Conservation (phyloP, 2,797 vertebrate genomes). For the Lycodopsis pacificus region DNA sequence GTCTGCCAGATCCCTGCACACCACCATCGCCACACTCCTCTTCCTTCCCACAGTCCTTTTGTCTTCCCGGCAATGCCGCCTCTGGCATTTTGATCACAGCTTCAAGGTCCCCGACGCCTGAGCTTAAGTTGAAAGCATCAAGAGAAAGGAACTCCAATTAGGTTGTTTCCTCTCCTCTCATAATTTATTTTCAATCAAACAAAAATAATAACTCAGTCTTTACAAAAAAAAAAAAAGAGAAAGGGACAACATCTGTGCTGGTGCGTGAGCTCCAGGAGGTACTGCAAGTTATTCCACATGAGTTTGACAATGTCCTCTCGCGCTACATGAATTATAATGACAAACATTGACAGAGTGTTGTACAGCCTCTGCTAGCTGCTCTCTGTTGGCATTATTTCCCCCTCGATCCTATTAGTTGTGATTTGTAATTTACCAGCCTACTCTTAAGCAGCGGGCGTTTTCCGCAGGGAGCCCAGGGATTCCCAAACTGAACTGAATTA, state of each 20-base stretch:
- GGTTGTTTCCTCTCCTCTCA: constrained; percentile 3
- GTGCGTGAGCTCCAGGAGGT: constrained; percentile 9
- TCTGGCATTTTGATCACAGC: constrained; percentile 54
- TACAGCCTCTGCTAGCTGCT: not conserved
- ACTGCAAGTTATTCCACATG: constrained; percentile 4
- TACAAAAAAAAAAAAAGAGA: not conserved
- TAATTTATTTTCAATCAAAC: constrained; percentile 59
- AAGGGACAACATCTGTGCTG: constrained; percentile 23
- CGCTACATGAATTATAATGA: constrained; percentile 8
- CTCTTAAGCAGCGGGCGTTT: constrained; percentile 1
- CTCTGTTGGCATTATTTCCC: constrained; percentile 9
- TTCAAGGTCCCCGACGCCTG: constrained; percentile 44
- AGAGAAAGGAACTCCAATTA: constrained; percentile 55
- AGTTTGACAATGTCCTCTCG: constrained; percentile 5
- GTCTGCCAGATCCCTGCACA: constrained; percentile 7
- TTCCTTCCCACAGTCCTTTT: constrained; percentile 32
- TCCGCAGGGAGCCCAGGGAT: not conserved
- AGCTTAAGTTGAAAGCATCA: constrained; percentile 34
- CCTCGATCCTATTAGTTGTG: constrained; percentile 25
- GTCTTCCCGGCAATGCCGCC: constrained; percentile 35
- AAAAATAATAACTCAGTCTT: constrained; percentile 18
- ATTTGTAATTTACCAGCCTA: constrained; percentile 28
- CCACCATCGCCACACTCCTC: not conserved
- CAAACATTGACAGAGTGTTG: constrained; percentile 5
- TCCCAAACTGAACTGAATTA: constrained; percentile 29